phyloP scores from a whole-genome alignment of 2,888 invertebrate species.

The Cinara cedri region DNA sequence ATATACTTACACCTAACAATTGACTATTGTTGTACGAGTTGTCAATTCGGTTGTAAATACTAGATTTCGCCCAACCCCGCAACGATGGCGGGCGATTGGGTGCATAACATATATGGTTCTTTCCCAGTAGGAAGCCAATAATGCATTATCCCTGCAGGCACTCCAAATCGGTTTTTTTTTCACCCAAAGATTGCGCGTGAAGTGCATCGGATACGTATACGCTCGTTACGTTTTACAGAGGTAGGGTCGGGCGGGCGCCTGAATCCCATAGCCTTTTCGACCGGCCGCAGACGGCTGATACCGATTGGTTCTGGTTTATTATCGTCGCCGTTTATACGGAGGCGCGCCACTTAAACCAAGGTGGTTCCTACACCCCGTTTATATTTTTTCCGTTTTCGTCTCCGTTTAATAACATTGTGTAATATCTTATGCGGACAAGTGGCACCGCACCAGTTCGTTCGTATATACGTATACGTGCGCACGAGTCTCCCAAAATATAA shows the following conservation, averaged over 20 bases:
- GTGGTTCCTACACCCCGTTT: slow-evolving; percentile 9
- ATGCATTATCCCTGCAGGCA: background rate
- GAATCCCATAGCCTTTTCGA: slow-evolving; percentile 46
- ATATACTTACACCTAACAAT: no score
- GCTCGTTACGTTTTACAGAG: background rate
- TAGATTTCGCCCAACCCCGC: slow-evolving; percentile 17
- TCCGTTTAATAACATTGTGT: background rate
- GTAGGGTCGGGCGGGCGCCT: slow-evolving; percentile 46
- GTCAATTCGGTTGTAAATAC: background rate
- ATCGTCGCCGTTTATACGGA: slow-evolving; percentile 35
- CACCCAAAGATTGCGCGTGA: slow-evolving; percentile 30
- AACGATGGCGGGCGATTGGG: background rate
- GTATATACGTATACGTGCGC: background rate
- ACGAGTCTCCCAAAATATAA: background rate
- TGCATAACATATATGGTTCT: no score
- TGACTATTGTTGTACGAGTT: background rate
- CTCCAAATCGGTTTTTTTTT: slow-evolving; percentile 6
- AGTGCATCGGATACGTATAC: slow-evolving; percentile 17
- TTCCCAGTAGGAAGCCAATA: slow-evolving; percentile 11
- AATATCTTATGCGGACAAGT: background rate
- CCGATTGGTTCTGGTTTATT: slow-evolving; percentile 53
- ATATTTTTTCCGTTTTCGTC: background rate
- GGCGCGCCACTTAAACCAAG: slow-evolving; percentile 23
- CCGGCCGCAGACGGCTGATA: slow-evolving; percentile 17
- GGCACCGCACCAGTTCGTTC: background rate